Evolutionary conservation across 1,140 invertebrate genomes (phyloP), one percentile per base, ranked within the genome.

Genomic region (Vollenhovia emeryi): DNA sequence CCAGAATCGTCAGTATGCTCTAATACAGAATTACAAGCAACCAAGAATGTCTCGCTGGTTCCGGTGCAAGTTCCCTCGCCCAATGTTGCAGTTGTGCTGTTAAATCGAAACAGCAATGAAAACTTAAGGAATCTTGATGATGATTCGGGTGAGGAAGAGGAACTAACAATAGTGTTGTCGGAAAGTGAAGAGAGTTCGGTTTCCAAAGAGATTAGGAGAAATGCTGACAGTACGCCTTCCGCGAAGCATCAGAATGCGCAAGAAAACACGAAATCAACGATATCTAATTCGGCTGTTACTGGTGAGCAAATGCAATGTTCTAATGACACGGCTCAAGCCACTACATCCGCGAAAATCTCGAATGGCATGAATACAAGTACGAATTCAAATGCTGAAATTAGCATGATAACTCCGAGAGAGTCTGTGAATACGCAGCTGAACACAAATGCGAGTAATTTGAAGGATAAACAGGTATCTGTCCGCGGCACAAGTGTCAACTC

Each of bases 121-220:
- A 55, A 30, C 11, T 50, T 7, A 8, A 0, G 30, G 0, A 71
- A 71, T 43, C 2, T 57, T 9, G 27, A 43, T 2, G 21, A 45
- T 3, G 24, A 48, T 2, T 48, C 40, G 3, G 78, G 69, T 13
- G 48, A 79, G 5, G 60, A 68, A 0, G 33, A 43, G 3, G n/a
- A 57, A 1, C 7, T 73, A 27, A 30, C n/a, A 15, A 82, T 80
- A 57, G 13, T 55, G 3, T 21, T 82, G 27, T 82, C 78, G 11
- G 78, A 79, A 21, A 79, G n/a, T 6, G 78, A 82, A 13, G 50
- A 80, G 7, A 57, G 52, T 57, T 33, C 27, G 13, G 6, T 21
- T 2, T 80, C 76, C 18, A 30, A 0, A 0, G 24, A 0, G 1
- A 3, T 33, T 1, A 18, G 3, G 8, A 57, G 30, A 6, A 43